These are phyloP conservation scores for Nebria brevicollis DNA, from an alignment of 2,888 invertebrate genomes.

Conservation along the genomic window DNA sequence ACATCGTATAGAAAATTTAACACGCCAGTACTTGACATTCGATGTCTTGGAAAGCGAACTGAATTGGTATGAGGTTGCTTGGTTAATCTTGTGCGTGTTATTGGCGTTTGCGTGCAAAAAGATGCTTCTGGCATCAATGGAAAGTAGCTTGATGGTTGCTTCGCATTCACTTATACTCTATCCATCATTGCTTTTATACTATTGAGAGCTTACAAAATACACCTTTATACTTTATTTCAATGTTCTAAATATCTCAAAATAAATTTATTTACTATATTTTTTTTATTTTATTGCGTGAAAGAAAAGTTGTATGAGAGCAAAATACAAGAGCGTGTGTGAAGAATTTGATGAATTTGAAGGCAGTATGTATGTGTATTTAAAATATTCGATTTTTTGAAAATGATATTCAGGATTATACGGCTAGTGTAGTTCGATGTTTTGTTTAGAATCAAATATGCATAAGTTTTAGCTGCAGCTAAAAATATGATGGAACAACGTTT, in stretches of 20 bases:
- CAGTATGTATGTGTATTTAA: too few species aligned
- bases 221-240: background rate
- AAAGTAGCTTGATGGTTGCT: background rate
- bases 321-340: too few species aligned
- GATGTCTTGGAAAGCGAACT: background rate
- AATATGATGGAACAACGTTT: background rate
- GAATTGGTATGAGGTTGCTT: background rate
- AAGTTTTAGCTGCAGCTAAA: background rate
- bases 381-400: too few species aligned
- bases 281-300: too few species aligned
- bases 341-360: too few species aligned
- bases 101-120: background rate
- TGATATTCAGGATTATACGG: too few species aligned
- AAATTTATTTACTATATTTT: too few species aligned
- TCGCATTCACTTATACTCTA: background rate
- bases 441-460: too few species aligned
- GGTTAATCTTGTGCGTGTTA: background rate
- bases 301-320: too few species aligned
- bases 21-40: background rate
- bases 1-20: background rate
- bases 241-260: too few species aligned
- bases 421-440: too few species aligned
- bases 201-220: background rate
- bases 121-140: background rate
- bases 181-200: background rate